A percentile compares a stretch with the other conserved stretches of the same genome.
Conservation (phyloP, 2,113 vertebrate species). For the Antechinus stuartii region DNA sequence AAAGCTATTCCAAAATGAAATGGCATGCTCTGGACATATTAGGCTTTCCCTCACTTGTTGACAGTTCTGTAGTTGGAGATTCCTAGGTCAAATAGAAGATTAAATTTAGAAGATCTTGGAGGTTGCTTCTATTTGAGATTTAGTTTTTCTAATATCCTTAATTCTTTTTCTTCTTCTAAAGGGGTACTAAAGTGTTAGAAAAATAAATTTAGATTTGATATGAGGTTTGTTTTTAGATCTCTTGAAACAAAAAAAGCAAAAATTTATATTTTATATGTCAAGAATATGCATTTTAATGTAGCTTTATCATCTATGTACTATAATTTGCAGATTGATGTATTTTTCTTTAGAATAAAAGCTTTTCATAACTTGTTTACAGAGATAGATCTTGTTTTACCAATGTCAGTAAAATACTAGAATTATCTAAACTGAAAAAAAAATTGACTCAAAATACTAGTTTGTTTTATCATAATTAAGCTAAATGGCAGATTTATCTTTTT, state of each 20-base stretch:
- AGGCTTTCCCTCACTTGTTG: not conserved
- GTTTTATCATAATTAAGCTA: not conserved
- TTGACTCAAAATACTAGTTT: not conserved
- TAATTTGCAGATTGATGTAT: not conserved
- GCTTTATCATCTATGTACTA: not conserved
- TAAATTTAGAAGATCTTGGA: not conserved
- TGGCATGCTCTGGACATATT: not conserved
- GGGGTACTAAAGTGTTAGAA: not conserved
- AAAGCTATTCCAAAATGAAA: not conserved
- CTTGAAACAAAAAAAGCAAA: not conserved
- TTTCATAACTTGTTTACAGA: not conserved
- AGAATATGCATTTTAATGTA: not conserved
- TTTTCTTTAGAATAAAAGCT: not conserved
- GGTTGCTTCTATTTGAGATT: not conserved
- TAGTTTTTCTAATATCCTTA: not conserved
- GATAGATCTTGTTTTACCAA: not conserved
- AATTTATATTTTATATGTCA: not conserved
- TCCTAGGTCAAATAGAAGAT: not conserved
- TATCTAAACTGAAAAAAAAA: not conserved
- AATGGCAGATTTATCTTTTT: not conserved
- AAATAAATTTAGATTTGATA: not conserved
- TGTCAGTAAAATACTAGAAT: not conserved
- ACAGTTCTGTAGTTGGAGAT: not conserved
- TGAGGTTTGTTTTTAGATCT: not conserved
- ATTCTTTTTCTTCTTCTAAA: not conserved